These are phyloP conservation scores for Drosophila sp. DNA, from an alignment of 1,140 invertebrate species.

Conservation along the genomic window DNA sequence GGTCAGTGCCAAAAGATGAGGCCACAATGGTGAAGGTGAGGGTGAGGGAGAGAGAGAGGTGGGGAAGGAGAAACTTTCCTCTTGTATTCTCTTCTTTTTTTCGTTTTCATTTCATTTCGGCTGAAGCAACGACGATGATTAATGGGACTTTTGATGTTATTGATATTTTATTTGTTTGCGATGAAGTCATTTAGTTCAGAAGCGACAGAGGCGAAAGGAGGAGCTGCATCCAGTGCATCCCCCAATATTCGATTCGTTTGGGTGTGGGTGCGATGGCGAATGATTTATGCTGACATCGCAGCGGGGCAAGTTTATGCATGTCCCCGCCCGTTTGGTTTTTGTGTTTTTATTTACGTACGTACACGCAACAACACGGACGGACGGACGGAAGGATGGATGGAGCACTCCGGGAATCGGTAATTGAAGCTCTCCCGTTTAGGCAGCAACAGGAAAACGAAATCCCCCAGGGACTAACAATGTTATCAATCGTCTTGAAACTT, in stretches of 20 bases:
- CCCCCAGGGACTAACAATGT: no score
- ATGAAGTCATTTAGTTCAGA: constrained; percentile 64
- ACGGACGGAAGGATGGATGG: not conserved
- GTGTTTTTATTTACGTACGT: no score
- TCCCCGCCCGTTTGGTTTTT: no score
- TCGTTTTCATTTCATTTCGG: not conserved
- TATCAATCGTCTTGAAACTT: no score
- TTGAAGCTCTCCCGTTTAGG: not conserved
- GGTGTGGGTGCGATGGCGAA: not conserved
- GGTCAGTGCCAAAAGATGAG: constrained; percentile 21
- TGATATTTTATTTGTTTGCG: constrained; percentile 76
- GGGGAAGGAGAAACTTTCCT: not conserved
- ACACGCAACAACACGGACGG: no score
- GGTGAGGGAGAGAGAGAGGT: no score
- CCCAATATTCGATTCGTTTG: not conserved
- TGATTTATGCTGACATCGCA: constrained; percentile 29
- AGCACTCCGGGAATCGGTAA: not conserved
- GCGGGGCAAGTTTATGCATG: constrained; percentile 8
- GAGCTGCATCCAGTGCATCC: not conserved
- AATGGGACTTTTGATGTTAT: constrained; percentile 70
- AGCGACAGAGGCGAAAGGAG: not conserved
- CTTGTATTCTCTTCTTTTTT: not conserved
- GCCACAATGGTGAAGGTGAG: not conserved
- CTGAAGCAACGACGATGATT: constrained; percentile 49
- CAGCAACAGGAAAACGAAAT: not conserved